These are phyloP conservation scores for Bathynomus jamesi DNA, from an alignment of 1,140 invertebrate genomes.

Conservation along the genomic window DNA sequence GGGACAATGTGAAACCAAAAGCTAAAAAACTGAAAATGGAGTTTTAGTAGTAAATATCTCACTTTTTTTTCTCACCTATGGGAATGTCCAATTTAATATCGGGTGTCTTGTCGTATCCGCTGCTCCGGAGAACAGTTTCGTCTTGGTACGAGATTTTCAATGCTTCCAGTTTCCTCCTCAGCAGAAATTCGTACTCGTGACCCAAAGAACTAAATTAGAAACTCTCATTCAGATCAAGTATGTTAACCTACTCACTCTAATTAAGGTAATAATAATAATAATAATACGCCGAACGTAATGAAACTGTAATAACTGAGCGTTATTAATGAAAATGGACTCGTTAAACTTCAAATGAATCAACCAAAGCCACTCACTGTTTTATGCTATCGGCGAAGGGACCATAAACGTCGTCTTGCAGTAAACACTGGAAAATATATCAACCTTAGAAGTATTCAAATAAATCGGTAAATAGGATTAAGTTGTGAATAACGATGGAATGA, in stretches of 20 bases:
- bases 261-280: background rate
- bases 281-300: background rate
- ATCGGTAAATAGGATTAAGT: constrained; percentile 33
- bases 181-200: constrained; percentile 62
- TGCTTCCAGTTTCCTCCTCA: constrained; percentile 53
- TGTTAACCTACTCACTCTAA: no score
- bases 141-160: constrained; percentile 62
- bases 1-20: no score
- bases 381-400: constrained; percentile 65
- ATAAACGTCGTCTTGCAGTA: constrained; percentile 66
- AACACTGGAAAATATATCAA: constrained; percentile 50
- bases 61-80: constrained; percentile 50
- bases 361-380: constrained; percentile 57
- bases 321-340: no score
- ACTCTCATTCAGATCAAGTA: no score
- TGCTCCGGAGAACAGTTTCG: constrained; percentile 67
- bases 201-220: constrained; percentile 68
- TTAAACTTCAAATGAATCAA: no score
- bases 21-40: no score
- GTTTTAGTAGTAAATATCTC: no score
- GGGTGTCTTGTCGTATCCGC: constrained; percentile 91
- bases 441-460: no score
- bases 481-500: no score
- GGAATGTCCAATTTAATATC: constrained; percentile 86
- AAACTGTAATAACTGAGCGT: background rate